Evolutionary conservation across 2,113 vertebrate genomes (phyloP), one percentile per base, ranked within the genome.

Genomic region (Piprites chloris): DNA sequence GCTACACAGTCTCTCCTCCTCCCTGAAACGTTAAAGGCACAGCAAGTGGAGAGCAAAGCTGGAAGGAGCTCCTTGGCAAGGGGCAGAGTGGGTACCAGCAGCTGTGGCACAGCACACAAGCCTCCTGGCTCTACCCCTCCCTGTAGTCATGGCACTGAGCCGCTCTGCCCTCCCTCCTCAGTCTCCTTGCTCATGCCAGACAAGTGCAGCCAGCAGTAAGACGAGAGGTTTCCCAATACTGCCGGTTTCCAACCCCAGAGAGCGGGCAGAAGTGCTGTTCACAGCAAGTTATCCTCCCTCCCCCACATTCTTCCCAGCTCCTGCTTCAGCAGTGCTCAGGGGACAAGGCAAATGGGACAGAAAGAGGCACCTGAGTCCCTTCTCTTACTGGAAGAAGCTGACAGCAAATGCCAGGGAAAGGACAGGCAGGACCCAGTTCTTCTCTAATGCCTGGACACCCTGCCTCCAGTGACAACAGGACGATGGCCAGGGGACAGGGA

Each of bases 191-290:
- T 59, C 14, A 0, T 4, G 9, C 63, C 95, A 90, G 87, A 85
- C 35, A 30, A 95, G 89, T 1, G 2, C 58, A 95, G 94, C 87
- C 94, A 72, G 89, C 69, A 41, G 92, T 87, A 95, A 96, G 91
- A 95, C 1, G 93, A 96, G 95, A 89, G 72, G 21, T 94, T 96
- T 94, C 95, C 95, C 95, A 91, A 89, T 95, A 95, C 80, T 23
- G 81, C 55, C 0, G 0, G 75, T 59, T 93, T 77, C 76, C 22
- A 11, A 33, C 10, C 35, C 74, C 42, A 58, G 87, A 5, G 0
- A 8, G 7, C 37, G 74, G 88, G 44, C 82, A 92, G 77, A 85
- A 96, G 15, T 81, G 82, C 91, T 87, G 77, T 23, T 89, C 20
- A 4, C 62, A 96, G 95, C 78, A 88, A 41, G 65, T 81, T 84